Percentiles rank a stretch among this genome's conserved stretches.
Conservation (phyloP, 2,888 invertebrate genomes). For the Pandemis heparana region DNA sequence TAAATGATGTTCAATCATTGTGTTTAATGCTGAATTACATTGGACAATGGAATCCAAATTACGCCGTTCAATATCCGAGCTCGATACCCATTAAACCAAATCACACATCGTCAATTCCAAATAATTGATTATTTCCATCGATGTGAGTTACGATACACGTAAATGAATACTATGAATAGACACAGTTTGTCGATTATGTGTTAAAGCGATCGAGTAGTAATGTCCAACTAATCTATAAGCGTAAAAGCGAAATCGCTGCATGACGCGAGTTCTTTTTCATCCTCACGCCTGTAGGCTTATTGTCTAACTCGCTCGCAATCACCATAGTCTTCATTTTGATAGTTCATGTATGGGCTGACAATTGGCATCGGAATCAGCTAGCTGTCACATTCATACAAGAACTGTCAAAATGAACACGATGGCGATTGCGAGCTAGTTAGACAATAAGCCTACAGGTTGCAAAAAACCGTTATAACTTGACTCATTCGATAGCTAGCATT, state of each 20-base stretch:
- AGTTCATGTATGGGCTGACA: too few relatives aligned
- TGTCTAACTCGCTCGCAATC: too few relatives aligned
- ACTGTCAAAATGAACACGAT: too few relatives aligned
- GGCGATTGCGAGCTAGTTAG: too few relatives aligned
- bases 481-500: too few relatives aligned
- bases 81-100: conserved; percentile 17
- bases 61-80: conserved; percentile 17
- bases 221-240: not conserved
- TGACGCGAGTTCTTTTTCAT: too few relatives aligned
- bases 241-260: not conserved
- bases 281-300: too few relatives aligned
- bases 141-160: conserved; percentile 12
- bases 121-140: conserved; percentile 32
- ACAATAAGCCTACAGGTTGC: too few relatives aligned
- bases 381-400: too few relatives aligned
- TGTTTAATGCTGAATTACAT: conserved; percentile 22
- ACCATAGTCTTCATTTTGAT: too few relatives aligned
- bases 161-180: not conserved
- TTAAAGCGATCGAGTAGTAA: not conserved
- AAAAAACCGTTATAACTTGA: too few relatives aligned
- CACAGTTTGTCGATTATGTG: not conserved
- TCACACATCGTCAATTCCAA: conserved; percentile 27
- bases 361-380: too few relatives aligned
- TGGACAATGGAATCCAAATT: conserved; percentile 32
- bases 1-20: conserved; percentile 27